Evolutionary conservation across 2,113 vertebrate species (phyloP).

Genomic region (Vulpes ferrilata): DNA sequence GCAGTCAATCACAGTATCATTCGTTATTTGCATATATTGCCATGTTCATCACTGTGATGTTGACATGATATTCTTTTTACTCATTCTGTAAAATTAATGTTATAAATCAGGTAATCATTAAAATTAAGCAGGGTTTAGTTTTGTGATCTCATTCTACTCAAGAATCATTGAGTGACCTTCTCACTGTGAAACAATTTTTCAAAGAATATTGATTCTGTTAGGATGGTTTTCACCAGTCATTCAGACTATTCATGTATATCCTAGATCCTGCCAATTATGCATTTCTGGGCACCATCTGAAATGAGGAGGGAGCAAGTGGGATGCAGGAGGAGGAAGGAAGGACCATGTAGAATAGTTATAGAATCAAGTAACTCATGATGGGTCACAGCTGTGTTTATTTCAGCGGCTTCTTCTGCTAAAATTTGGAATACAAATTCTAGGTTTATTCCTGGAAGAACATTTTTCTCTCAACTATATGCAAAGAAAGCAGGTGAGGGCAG

Average conservation of each 20-base stretch:
- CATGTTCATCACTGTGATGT: constrained; percentile 46
- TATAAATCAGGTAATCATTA: background rate
- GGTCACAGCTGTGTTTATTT: background rate
- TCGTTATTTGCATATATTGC: constrained; percentile 13
- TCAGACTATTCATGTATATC: background rate
- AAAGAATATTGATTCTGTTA: background rate
- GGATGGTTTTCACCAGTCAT: background rate
- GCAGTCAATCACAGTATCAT: constrained; percentile 43
- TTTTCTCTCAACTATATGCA: constrained; percentile 34
- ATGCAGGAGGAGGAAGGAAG: background rate
- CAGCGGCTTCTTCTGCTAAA: background rate
- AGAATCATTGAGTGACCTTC: background rate
- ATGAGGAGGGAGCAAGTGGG: background rate
- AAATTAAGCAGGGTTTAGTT: background rate
- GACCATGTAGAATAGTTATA: background rate
- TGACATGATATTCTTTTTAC: constrained; percentile 1
- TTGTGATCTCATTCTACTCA: background rate
- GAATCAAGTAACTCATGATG: background rate
- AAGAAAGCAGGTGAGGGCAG: constrained; percentile 26
- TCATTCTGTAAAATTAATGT: background rate
- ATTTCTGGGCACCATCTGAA: background rate
- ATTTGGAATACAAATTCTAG: constrained; percentile 31
- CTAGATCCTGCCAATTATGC: background rate
- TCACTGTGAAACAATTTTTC: background rate
- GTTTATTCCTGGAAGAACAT: constrained; percentile 23